Percentiles rank a stretch among this genome's conserved stretches.
Conservation (phyloP, 2,888 invertebrate genomes). For the Aelia acuminata region DNA sequence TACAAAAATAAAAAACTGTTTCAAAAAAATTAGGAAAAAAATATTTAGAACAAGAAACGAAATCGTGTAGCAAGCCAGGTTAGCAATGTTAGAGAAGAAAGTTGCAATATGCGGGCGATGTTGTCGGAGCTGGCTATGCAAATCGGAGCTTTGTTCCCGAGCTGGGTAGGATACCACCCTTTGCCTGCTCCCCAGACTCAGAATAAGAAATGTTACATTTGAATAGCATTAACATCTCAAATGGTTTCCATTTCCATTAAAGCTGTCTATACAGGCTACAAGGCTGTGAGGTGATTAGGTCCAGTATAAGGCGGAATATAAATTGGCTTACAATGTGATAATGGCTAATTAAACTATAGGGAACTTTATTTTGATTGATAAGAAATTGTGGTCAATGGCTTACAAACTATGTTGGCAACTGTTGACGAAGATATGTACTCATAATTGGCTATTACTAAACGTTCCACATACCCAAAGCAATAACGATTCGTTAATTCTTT, state of each 20-base stretch:
- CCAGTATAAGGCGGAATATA: background rate
- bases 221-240: constrained; percentile 4
- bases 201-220: constrained; percentile 35
- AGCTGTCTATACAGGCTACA: background rate
- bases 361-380: too few species aligned
- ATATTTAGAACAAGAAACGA: too few species aligned
- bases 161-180: constrained; percentile 9
- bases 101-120: background rate
- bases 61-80: background rate
- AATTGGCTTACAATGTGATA: background rate
- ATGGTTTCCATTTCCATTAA: constrained; percentile 7
- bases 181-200: background rate
- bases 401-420: background rate
- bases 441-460: background rate
- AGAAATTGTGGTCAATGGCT: background rate
- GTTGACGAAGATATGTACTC: background rate
- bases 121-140: constrained; percentile 5
- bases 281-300: background rate
- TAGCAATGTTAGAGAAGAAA: background rate
- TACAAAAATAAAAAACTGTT: too few species aligned
- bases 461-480: background rate
- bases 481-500: too few species aligned
- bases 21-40: too few species aligned
- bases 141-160: constrained; percentile 7
- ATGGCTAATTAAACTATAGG: background rate